Evolutionary conservation across 2,888 invertebrate genomes (phyloP).

Genomic region (Harpalus rubripes): DNA sequence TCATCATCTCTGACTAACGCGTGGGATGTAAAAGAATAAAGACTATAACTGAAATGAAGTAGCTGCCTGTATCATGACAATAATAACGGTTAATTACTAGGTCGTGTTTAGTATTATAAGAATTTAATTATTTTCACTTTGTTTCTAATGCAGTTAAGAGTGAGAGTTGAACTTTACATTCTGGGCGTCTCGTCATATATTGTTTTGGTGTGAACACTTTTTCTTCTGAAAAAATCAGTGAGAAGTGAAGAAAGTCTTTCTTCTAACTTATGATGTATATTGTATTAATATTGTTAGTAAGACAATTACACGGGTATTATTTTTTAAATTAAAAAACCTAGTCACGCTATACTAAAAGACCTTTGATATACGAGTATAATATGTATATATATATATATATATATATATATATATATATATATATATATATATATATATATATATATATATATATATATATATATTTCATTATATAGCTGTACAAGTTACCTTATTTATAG

Average conservation of each 20-base stretch:
- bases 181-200: slow-evolving; percentile 26
- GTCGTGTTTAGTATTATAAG: slow-evolving; percentile 16
- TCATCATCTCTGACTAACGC: neutral
- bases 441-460: no score
- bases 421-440: no score
- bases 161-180: slow-evolving; percentile 45
- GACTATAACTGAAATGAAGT: neutral
- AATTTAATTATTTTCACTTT: slow-evolving; percentile 40
- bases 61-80: slow-evolving; percentile 18
- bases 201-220: slow-evolving; percentile 63
- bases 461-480: no score
- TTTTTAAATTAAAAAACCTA: neutral
- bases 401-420: no score
- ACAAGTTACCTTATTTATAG: no score
- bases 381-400: no score
- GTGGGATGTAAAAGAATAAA: neutral
- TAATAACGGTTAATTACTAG: slow-evolving; percentile 41
- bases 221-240: slow-evolving; percentile 51
- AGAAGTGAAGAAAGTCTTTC: slow-evolving; percentile 27
- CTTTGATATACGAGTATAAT: neutral
- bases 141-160: slow-evolving; percentile 52
- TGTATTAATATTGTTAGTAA: slow-evolving; percentile 12
- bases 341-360: neutral
- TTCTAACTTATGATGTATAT: slow-evolving; percentile 20
- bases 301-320: neutral